Base-by-base conservation (phyloP, 2,113 vertebrate genomes). In the Pseudorectes ferrugineus region DNA sequence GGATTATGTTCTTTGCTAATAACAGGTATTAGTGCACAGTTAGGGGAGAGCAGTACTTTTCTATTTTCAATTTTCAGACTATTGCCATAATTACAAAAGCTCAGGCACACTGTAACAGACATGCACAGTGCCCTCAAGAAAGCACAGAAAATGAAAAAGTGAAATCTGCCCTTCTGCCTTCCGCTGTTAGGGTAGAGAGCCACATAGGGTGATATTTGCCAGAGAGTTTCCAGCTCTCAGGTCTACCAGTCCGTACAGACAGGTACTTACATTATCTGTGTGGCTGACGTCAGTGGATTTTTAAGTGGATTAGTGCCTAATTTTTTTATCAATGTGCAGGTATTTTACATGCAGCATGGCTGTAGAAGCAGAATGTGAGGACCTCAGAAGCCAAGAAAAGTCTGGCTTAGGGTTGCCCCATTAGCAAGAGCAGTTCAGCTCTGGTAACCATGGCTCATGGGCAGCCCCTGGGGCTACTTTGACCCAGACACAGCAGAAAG, bases 1-100 rank as follows among this genome's bases (percentile, higher is more conserved):
- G 73, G 45, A 84, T 73, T 51, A 65, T 62, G n/a, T 40, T 68
- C 42, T 91, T 93, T 93, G 57, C 25, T 67, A 89, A n/a, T 85
- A 88, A 73, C 31, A 70, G 48, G 28, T 70, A 66, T 89, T 79
- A 93, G 19, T 24, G 6, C 35, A 81, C 3, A 33, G 65, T 55
- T 63, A 82, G 38, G 28, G 35, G 19, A 92, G 21, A 15, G 35
- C 20, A 38, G 38, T 42, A 33, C 33, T 83, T 88, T 52, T 52
- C 15, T 75, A 2, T 52, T 84, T 67, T 88, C 42, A 75, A 10
- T 66, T 84, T 93, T 67, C 80, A 73, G 62, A 38, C 29, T 76
- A 43, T n/a, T 93, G 46, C 31, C 15, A 12, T 84, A 87, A 95
- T 81, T 91, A 52, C 38, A 61, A 54, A 63, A 72, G n/a, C 18